Evolutionary conservation across 2,113 vertebrate species (phyloP), one percentile per base, ranked within the genome.

Genomic region (Archilochus colubris): DNA sequence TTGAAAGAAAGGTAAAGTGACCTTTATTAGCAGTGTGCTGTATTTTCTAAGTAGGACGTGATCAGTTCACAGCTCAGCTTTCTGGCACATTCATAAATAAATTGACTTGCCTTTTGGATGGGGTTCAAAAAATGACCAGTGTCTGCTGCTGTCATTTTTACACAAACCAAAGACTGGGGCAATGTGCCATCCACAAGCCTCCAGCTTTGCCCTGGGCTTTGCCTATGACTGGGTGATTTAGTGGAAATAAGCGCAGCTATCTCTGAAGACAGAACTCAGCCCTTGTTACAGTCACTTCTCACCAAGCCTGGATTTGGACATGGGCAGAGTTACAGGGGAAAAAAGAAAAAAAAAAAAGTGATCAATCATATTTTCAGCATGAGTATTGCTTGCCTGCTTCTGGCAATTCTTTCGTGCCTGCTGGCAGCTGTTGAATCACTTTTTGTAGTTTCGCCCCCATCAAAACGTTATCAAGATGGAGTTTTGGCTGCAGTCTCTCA

Each of bases 401-500:
- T 94, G 94, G 91, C 2, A 4, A 80, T 63, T 40, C 75, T 89
- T 85, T 40, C 82, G 16, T 0, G 0, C 63, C 17, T 85, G 38
- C 76, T 93, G 93, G 89, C 82, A 94, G 76, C 63, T 63, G 87
- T 62, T 69, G 78, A 81, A 72, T 57, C 86, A 20, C 59, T 91
- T 67, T 94, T 95, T 94, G 91, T 80, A 89, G 85, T 93, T 93
- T 94, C 79, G 88, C 61, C 68, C 48, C 78, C 75, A 87, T 92
- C 87, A 96, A 96, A 93, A 91, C 18, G 43, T 86, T 95, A 91
- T 95, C 95, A 90, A 90, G 94, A 82, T 81, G 66, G 69, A 89
- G 69, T 69, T 91, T 82, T 95, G 91, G 91, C 85, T 93, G 82
- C 67, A 43, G 84, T 24, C 25, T 89, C 87, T 88, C 57, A 77